These are phyloP conservation scores for Apogon talboti DNA, from an alignment of 2,797 vertebrate genomes.

Conservation along the genomic window DNA sequence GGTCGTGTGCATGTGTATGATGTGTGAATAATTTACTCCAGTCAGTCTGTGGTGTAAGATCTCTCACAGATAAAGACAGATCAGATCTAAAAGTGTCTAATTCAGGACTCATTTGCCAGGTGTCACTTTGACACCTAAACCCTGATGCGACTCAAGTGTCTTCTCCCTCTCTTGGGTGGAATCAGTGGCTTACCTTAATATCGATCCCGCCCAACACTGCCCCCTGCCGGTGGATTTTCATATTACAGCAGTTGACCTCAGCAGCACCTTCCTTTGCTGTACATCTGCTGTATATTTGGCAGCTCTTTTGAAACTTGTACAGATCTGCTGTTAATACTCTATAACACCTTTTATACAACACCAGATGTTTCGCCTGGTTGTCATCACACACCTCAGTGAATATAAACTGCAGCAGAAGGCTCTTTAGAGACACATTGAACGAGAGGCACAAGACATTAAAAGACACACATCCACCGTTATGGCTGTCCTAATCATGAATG, in stretches of 20 bases:
- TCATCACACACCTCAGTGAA: slow-evolving; percentile 60
- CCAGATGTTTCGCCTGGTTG: slow-evolving; percentile 74
- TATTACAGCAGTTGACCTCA: slow-evolving; percentile 59
- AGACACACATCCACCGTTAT: slow-evolving; percentile 53
- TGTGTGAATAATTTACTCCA: slow-evolving; percentile 69
- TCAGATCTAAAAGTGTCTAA: slow-evolving; percentile 50
- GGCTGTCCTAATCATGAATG: slow-evolving; percentile 56
- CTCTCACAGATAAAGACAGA: slow-evolving; percentile 47
- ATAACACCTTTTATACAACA: slow-evolving; percentile 64
- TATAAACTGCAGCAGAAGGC: slow-evolving; percentile 44
- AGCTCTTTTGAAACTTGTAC: slow-evolving; percentile 49
- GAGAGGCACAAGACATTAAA: slow-evolving; percentile 46
- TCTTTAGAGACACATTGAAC: slow-evolving; percentile 49
- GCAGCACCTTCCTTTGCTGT: slow-evolving; percentile 27
- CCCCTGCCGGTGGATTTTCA: slow-evolving; percentile 51
- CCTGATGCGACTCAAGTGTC: slow-evolving; percentile 18
- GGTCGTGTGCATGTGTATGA: slow-evolving; percentile 36
- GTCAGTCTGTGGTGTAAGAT: slow-evolving; percentile 56
- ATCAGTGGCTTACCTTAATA: slow-evolving; percentile 16
- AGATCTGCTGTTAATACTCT: slow-evolving; percentile 52
- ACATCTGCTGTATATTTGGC: slow-evolving; percentile 54
- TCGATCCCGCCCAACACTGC: slow-evolving; percentile 33
- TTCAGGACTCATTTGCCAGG: slow-evolving; percentile 36
- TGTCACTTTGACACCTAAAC: slow-evolving; percentile 43
- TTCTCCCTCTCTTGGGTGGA: slow-evolving; percentile 22